Percentiles rank a stretch among this genome's conserved stretches.
These are phyloP conservation scores for Ectemnius continuus DNA, from an alignment of 2,888 invertebrate species.

Conservation along the genomic window DNA sequence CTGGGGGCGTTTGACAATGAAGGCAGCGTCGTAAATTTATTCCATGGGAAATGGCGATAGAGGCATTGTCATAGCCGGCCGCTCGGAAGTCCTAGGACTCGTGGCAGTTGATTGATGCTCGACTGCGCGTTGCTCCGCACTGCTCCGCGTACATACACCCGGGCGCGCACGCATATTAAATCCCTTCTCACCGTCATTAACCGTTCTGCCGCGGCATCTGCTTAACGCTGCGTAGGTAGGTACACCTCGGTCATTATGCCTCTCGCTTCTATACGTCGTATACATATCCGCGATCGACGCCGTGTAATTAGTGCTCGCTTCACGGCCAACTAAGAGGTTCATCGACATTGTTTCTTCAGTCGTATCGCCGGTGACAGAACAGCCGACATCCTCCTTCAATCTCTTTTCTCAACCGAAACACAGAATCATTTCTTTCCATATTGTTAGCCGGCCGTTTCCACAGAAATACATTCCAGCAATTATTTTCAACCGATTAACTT, in stretches of 20 bases:
- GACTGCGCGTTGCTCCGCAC: slow-evolving; percentile 26
- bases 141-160: slow-evolving; percentile 45
- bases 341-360: slow-evolving; percentile 12
- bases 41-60: slow-evolving; percentile 3
- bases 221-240: slow-evolving; percentile 28
- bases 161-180: slow-evolving; percentile 58
- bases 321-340: slow-evolving; percentile 5
- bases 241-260: slow-evolving; percentile 7
- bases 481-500: too few species aligned
- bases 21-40: slow-evolving; percentile 3
- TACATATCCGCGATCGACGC: slow-evolving; percentile 21
- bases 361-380: slow-evolving; percentile 4
- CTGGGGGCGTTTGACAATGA: slow-evolving; percentile 2
- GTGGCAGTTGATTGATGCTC: slow-evolving; percentile 62
- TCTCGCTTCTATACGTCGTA: slow-evolving; percentile 1
- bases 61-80: slow-evolving; percentile 25
- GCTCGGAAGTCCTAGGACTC: slow-evolving; percentile 40
- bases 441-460: too few species aligned
- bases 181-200: slow-evolving; percentile 65
- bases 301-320: slow-evolving; percentile 35
- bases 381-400: neutral
- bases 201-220: slow-evolving; percentile 45
- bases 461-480: too few species aligned
- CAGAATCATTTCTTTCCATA: too few species aligned
- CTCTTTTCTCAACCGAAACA: too few species aligned